These are phyloP conservation scores for Acanthis flammea DNA, from an alignment of 2,797 vertebrate genomes.

Conservation along the genomic window DNA sequence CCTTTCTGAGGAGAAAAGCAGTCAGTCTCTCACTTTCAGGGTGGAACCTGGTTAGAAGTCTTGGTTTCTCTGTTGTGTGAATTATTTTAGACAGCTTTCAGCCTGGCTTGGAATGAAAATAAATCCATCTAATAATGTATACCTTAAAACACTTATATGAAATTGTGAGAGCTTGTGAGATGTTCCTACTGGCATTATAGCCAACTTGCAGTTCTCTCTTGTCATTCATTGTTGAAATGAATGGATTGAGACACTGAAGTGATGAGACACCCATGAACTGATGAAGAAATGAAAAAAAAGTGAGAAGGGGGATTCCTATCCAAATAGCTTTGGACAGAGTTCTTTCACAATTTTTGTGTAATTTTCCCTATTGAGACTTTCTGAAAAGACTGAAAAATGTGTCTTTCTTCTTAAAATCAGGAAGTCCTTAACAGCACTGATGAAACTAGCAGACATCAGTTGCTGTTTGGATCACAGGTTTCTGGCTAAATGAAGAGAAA, in stretches of 20 bases:
- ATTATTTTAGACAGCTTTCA: background rate
- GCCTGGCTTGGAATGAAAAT: background rate
- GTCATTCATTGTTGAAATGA: background rate
- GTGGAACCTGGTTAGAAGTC: background rate
- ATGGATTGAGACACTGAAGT: background rate
- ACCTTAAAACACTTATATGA: background rate
- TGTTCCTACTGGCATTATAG: fast-evolving
- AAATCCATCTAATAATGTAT: background rate
- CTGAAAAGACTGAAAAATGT: background rate
- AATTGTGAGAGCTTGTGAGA: background rate
- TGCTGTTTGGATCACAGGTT: background rate
- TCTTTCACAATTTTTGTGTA: background rate
- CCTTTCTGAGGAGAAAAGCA: background rate
- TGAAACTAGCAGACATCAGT: background rate
- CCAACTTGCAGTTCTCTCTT: background rate
- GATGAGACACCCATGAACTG: fast-evolving
- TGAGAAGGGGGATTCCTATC: background rate
- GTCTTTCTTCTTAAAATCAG: background rate
- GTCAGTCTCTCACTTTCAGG: background rate
- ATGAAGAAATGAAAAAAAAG: background rate
- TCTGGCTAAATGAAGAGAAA: background rate
- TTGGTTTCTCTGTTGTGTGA: background rate
- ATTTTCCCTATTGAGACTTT: background rate
- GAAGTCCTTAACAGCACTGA: background rate
- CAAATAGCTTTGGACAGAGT: background rate